A percentile compares a stretch with the other conserved stretches of the same genome.
These are phyloP conservation scores for Anableps anableps DNA, from an alignment of 2,797 vertebrate species.

Conservation along the genomic window DNA sequence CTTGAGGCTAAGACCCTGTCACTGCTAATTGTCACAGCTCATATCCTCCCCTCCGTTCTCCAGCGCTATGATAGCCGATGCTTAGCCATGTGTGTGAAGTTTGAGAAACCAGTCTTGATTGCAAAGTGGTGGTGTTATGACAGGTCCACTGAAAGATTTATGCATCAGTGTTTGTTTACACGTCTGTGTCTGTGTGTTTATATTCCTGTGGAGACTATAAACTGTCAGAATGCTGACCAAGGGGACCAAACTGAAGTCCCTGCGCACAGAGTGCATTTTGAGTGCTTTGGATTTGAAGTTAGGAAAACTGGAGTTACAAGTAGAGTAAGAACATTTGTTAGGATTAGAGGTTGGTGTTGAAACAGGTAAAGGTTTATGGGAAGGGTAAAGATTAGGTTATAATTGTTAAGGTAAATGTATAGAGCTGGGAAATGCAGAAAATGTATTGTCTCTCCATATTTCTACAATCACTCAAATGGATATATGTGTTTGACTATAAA, in stretches of 20 bases:
- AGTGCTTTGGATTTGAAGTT: neutral
- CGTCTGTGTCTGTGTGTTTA: neutral
- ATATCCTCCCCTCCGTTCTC: conserved; percentile 27
- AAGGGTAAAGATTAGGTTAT: neutral
- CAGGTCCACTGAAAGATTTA: conserved; percentile 56
- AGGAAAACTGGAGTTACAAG: neutral
- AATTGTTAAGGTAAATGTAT: neutral
- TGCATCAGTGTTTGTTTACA: conserved; percentile 45
- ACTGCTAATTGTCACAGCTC: conserved; percentile 44
- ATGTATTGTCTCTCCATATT: neutral
- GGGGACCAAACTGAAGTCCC: neutral
- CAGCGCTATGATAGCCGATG: conserved; percentile 35
- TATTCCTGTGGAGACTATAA: conserved; percentile 2
- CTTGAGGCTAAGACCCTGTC: conserved; percentile 14
- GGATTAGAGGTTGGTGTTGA: neutral
- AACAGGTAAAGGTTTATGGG: neutral
- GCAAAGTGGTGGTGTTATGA: conserved; percentile 64
- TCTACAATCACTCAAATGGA: neutral
- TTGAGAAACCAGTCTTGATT: conserved; percentile 59
- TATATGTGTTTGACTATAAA: neutral
- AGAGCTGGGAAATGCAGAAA: neutral
- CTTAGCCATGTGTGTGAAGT: conserved; percentile 55
- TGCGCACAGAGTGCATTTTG: neutral
- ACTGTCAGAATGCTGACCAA: neutral
- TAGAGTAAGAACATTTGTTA: neutral